A percentile compares a stretch with the other conserved stretches of the same genome.
These are phyloP conservation scores for Cynopterus brachyotis DNA, from an alignment of 2,113 vertebrate species.

Conservation along the genomic window DNA sequence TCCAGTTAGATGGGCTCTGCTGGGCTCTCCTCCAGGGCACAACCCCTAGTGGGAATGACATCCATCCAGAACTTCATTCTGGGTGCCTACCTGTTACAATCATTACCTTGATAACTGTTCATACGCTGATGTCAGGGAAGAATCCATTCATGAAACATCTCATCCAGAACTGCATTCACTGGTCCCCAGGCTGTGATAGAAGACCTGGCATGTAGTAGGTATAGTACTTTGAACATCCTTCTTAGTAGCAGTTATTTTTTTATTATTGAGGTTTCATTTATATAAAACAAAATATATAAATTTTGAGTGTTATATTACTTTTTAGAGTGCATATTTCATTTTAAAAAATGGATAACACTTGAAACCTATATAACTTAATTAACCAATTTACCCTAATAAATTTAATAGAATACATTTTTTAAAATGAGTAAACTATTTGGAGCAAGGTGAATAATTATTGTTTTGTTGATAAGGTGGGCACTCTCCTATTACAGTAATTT, in stretches of 20 bases:
- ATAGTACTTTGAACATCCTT: not conserved
- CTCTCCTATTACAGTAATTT: not conserved
- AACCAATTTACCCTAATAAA: too few relatives aligned
- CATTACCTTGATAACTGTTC: not conserved
- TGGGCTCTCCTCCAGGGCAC: not conserved
- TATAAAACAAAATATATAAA: not conserved
- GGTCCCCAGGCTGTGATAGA: not conserved
- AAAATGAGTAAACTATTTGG: not conserved
- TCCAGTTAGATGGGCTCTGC: not conserved
- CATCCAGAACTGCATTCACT: not conserved
- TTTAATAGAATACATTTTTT: not conserved
- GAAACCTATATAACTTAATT: too few relatives aligned
- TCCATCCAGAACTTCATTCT: not conserved
- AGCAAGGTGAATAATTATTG: not conserved
- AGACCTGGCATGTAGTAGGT: not conserved
- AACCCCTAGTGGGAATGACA: accelerated
- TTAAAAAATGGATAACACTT: not conserved
- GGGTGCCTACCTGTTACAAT: not conserved
- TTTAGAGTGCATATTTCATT: slow-evolving; percentile 19
- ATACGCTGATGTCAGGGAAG: not conserved
- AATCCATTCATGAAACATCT: not conserved
- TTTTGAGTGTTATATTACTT: not conserved
- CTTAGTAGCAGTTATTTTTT: not conserved
- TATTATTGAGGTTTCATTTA: not conserved
- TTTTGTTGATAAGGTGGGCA: not conserved